Evolutionary conservation across 30 jellyfish, hydroid and myxozoan species (phyloP).

Genomic region (Cassiopea andromeda): DNA sequence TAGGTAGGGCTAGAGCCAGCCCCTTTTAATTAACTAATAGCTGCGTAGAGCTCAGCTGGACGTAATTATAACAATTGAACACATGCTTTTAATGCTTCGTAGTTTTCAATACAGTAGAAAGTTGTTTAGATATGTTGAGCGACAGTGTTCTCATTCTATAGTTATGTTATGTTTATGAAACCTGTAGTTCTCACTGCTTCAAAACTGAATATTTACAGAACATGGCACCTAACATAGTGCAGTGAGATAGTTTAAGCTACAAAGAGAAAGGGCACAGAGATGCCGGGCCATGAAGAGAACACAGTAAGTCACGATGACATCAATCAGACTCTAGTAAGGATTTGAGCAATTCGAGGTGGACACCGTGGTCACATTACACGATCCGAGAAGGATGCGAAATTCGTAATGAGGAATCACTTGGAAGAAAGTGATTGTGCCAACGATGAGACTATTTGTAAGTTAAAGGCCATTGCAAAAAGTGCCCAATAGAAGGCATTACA

Average conservation of each 20-base stretch:
- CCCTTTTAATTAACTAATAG: not conserved
- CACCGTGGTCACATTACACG: not conserved
- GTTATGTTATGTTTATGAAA: not conserved
- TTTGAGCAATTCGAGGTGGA: slow-evolving; percentile 34
- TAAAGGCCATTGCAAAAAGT: slow-evolving; percentile 9
- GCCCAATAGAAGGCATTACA: slow-evolving; percentile 26
- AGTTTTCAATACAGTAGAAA: too few relatives aligned
- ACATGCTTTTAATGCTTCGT: not conserved
- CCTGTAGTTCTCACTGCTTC: not conserved
- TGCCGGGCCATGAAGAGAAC: slow-evolving; percentile 13
- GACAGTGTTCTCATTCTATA: not conserved
- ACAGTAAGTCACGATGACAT: slow-evolving; percentile 25
- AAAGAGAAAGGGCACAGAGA: not conserved
- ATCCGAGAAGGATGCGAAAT: slow-evolving; percentile 15
- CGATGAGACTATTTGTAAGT: slow-evolving; percentile 15
- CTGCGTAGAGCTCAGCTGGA: not conserved
- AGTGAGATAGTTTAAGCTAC: not conserved
- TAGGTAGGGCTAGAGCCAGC: not conserved
- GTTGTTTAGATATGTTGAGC: not conserved
- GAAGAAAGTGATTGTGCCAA: slow-evolving; percentile 6
- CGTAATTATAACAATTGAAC: not conserved
- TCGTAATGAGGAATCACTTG: not conserved
- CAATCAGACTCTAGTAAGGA: slow-evolving; percentile 8
- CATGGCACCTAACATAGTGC: slow-evolving; percentile 38
- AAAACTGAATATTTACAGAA: slow-evolving; percentile 16